Conservation (phyloP, 1,140 invertebrate genomes). For the Melanaphis sacchari region DNA sequence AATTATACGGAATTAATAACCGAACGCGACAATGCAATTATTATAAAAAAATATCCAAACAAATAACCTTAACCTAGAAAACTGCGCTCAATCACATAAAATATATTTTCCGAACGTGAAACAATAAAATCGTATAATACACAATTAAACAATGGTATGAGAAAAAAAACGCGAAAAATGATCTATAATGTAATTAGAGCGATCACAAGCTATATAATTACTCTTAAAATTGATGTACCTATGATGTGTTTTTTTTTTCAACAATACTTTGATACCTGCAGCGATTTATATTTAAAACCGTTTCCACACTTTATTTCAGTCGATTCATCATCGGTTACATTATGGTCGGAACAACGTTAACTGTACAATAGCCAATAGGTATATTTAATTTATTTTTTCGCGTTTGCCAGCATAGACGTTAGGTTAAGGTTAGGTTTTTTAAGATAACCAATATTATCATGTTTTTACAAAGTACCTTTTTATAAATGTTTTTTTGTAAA, state of each 20-base stretch:
- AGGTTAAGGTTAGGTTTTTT: too few relatives aligned
- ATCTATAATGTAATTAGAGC: conserved; percentile 32
- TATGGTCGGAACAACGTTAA: background rate
- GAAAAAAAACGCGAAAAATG: background rate
- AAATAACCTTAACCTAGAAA: conserved; percentile 29
- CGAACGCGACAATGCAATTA: background rate
- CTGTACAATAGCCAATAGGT: background rate
- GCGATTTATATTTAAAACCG: background rate
- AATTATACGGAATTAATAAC: background rate
- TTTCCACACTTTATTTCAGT: background rate
- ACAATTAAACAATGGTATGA: conserved; percentile 4
- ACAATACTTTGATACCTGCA: background rate
- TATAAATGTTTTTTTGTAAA: too few relatives aligned
- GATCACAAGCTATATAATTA: conserved; percentile 2
- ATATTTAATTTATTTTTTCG: background rate
- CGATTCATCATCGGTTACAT: background rate
- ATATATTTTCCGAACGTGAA: background rate
- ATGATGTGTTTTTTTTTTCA: background rate
- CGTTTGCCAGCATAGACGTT: background rate
- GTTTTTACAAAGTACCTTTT: background rate
- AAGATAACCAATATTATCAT: background rate
- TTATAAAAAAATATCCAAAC: background rate
- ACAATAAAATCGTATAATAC: conserved; percentile 26
- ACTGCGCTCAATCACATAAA: background rate
- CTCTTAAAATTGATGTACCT: conserved; percentile 2